Base-by-base conservation (phyloP, 2,888 invertebrate genomes). In the Iselma pallidipennis region DNA sequence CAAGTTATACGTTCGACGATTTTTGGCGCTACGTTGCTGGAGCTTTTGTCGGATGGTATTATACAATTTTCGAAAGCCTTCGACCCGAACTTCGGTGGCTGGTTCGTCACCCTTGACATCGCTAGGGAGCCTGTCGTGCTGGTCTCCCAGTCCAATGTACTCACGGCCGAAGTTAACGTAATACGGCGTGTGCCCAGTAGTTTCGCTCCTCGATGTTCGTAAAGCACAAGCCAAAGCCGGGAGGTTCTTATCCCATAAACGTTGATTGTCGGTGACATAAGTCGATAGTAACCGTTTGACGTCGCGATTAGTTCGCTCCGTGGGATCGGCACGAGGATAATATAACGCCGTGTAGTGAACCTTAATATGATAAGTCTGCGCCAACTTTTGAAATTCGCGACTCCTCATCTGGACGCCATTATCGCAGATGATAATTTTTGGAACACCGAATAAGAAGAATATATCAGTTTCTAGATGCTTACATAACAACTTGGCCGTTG, bases 261-360 rank as follows among this genome's bases (percentile, higher is more conserved):
- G 49, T 25, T 77, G 76, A 23, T 71, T 64, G 0, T 68, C 63
- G 0, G 26, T 49, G 0, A 76, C 68, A 28, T 67, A 77, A 9
- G 72, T 56, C 1, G 68, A 48, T 1, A 78, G 67, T 72, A 78
- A 74, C 0, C 74, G 76, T 58, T 76, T 73, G 1, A 78, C 21
- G 0, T 74, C 73, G 16, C 71, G 49, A 57, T 78, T 77, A 0
- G 70, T 66, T 5, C 76, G 37, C 58, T 78, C 77, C 0, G 69
- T 70, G 0, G 74, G 74, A 60, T 79, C 77, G 2, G 71, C 71
- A 45, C 77, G 76, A 0, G 74, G 72, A 23, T 74, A 65, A 55
- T 78, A 78, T 1, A 62, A 56, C 0, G 76, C 71, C 0, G 74
- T 76, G 37, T 57, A 63, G 2, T n/a, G 28, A 12, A 33, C 10